Evolutionary conservation across 23 tunicate species (phyloP).

Genomic region (Botrylloides violaceus): DNA sequence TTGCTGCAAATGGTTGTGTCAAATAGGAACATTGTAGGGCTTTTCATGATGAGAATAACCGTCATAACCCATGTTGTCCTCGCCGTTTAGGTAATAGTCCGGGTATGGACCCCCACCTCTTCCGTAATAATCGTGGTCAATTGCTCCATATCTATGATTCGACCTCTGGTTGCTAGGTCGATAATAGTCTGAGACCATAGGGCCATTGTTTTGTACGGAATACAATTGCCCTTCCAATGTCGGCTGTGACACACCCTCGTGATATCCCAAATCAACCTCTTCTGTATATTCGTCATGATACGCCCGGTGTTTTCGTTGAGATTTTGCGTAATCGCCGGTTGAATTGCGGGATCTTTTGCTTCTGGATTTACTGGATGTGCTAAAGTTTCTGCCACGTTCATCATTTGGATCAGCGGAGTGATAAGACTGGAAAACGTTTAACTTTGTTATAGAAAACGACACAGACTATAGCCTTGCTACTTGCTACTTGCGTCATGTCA

Average conservation of each 20-base stretch:
- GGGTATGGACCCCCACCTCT: conserved; percentile 20
- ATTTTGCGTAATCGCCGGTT: not conserved
- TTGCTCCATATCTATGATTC: conserved; percentile 9
- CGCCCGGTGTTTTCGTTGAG: not conserved
- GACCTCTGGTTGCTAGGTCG: not conserved
- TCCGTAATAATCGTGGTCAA: conserved; percentile 8
- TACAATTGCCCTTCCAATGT: conserved; percentile 22
- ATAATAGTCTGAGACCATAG: conserved; percentile 25
- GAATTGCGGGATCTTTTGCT: conserved; percentile 23
- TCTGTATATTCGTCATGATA: conserved; percentile 20
- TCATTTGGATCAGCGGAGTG: conserved; percentile 19
- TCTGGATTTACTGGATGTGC: not conserved
- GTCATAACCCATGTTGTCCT: conserved; percentile 8
- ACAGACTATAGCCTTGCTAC: too few relatives aligned
- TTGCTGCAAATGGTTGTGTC: too few relatives aligned
- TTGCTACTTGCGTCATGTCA: too few relatives aligned
- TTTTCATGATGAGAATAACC: not conserved
- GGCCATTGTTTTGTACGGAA: conserved; percentile 8
- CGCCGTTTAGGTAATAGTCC: conserved; percentile 5
- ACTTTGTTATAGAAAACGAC: too few relatives aligned
- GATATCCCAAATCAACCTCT: conserved; percentile 5
- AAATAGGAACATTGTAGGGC: conserved; percentile 18
- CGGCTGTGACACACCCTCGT: conserved; percentile 1
- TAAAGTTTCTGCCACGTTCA: not conserved
- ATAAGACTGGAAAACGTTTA: conserved; percentile 21